Evolutionary conservation across 2,888 invertebrate genomes (phyloP).

Genomic region (Crematogaster levior): DNA sequence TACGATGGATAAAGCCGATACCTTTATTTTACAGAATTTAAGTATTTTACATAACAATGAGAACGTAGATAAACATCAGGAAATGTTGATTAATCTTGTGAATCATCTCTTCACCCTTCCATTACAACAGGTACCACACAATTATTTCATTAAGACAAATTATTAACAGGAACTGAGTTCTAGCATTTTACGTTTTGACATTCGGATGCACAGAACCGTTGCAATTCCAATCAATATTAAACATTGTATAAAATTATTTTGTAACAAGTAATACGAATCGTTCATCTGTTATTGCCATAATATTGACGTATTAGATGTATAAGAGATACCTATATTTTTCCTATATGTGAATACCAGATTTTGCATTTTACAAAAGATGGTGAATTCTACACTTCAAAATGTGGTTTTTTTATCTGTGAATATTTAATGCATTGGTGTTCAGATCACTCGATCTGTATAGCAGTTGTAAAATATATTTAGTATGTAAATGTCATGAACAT

Average conservation of each 20-base stretch:
- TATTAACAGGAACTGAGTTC: slow-evolving; percentile 35
- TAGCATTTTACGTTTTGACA: neutral
- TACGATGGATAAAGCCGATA: slow-evolving; percentile 54
- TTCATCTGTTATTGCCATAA: slow-evolving; percentile 1
- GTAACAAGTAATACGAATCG: slow-evolving; percentile 23
- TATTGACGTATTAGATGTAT: slow-evolving; percentile 9
- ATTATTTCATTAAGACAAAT: slow-evolving; percentile 35
- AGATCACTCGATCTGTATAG: slow-evolving; percentile 22
- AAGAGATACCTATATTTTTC: neutral
- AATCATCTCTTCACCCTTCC: slow-evolving; percentile 82
- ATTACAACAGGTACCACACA: slow-evolving; percentile 77
- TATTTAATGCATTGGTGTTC: slow-evolving; percentile 19
- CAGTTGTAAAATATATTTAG: neutral
- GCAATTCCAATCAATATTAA: slow-evolving; percentile 19
- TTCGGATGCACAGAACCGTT: slow-evolving; percentile 9
- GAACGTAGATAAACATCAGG: slow-evolving; percentile 75
- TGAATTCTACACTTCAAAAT: neutral
- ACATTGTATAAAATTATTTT: slow-evolving; percentile 35
- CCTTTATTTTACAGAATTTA: slow-evolving; percentile 76
- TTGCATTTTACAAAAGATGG: slow-evolving; percentile 18
- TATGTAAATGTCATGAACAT: neutral
- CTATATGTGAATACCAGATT: neutral
- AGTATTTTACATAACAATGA: slow-evolving; percentile 78
- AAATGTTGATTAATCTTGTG: slow-evolving; percentile 79
- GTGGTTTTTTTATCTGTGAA: neutral